phyloP scores from a whole-genome alignment of 1,140 invertebrate species.

The Nomia melanderi region DNA sequence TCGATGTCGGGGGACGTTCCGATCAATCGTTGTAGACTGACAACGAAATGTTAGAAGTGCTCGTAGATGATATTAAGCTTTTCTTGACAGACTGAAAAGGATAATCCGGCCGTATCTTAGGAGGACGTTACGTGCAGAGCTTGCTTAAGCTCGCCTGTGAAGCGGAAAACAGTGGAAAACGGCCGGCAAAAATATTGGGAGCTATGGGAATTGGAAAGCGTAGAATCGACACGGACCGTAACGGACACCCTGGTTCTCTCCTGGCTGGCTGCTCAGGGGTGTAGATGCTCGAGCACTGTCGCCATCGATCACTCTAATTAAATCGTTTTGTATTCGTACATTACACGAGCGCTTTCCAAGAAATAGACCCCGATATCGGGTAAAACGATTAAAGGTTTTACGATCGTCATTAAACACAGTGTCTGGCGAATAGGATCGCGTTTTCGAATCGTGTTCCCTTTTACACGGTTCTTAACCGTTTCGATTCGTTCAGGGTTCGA shows the following conservation, averaged over 20 bases:
- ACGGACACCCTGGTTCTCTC: not conserved
- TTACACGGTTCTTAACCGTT: not conserved
- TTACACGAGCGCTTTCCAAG: conserved; percentile 27
- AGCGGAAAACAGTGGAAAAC: not conserved
- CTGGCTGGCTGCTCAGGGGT: not conserved
- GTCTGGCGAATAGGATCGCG: not conserved
- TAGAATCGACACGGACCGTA: not conserved
- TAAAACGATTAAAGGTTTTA: conserved; percentile 41
- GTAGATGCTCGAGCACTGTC: not conserved
- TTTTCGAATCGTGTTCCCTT: not conserved
- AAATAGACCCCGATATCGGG: conserved; percentile 21
- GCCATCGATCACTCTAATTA: conserved; percentile 48
- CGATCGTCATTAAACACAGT: conserved; percentile 39
- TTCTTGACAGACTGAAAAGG: conserved; percentile 2
- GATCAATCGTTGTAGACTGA: conserved; percentile 20
- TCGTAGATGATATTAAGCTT: conserved; percentile 4
- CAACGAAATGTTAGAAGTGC: not conserved
- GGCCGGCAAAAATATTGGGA: conserved; percentile 3
- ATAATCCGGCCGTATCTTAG: conserved; percentile 18
- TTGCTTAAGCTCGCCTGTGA: not conserved
- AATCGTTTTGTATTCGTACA: conserved; percentile 44
- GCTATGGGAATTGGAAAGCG: not conserved
- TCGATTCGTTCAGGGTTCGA: too few relatives aligned
- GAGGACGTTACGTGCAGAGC: not conserved
- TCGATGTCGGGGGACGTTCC: not conserved